These are phyloP conservation scores for Phalacrocorax aristotelis DNA, from an alignment of 2,113 vertebrate genomes.

Conservation along the genomic window DNA sequence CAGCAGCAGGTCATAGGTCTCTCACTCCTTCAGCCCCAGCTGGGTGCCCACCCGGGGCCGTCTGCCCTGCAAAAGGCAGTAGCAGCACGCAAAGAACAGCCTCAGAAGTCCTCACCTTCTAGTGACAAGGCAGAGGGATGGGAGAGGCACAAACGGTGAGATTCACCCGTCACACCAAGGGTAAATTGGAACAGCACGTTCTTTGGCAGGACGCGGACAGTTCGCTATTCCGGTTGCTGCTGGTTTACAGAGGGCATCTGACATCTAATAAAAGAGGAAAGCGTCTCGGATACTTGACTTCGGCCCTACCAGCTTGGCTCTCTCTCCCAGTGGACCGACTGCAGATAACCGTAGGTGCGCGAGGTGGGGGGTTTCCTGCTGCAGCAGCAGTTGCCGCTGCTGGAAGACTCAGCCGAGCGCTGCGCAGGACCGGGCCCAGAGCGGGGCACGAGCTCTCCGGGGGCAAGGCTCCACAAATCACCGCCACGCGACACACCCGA, in stretches of 20 bases:
- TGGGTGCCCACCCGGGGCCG: background rate
- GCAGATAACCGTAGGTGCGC: rapidly evolving
- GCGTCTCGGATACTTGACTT: background rate
- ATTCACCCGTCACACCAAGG: background rate
- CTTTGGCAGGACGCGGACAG: background rate
- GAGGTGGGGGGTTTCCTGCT: background rate
- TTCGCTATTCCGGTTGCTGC: background rate
- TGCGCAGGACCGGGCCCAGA: background rate
- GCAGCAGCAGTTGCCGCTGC: background rate
- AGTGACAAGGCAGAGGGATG: background rate
- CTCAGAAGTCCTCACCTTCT: background rate
- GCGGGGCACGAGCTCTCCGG: background rate
- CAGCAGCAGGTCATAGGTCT: background rate
- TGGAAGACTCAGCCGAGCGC: background rate
- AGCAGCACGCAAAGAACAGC: background rate
- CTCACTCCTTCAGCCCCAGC: background rate
- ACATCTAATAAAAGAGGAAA: constrained; percentile 32
- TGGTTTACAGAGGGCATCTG: constrained; percentile 11
- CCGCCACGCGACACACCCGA: background rate
- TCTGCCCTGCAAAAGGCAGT: rapidly evolving
- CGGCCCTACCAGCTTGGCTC: background rate
- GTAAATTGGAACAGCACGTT: background rate
- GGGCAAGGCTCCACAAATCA: background rate
- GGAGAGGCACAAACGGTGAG: background rate
- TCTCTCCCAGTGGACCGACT: background rate